Base-by-base conservation (phyloP, 2,888 invertebrate genomes). In the Clunio marinus region DNA sequence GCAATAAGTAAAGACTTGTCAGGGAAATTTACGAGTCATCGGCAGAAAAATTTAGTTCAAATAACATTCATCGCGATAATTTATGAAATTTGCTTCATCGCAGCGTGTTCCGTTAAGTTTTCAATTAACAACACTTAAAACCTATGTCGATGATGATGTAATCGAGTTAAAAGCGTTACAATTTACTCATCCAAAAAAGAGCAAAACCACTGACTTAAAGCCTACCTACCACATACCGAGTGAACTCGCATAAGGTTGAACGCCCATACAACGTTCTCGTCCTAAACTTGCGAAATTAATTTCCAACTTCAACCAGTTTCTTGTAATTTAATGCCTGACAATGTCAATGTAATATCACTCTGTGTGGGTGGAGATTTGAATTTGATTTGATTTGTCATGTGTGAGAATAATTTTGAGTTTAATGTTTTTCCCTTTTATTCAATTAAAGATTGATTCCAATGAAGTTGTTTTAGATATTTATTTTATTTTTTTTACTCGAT, bases 201-300 rank as follows among this genome's bases (percentile, higher is more conserved):
- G 5, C 13, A 25, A 57, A 57, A 57, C 25, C 51, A 51, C 51
- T 32, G 4, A 32, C 4, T 32, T 10, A 32, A 51, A 51, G 51
- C 8, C 17, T 4, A 57, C 27, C 27, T 5, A 24, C 46, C 66
- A 25, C 62, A 46, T 65, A 46, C 28, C 27, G 46, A 13, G 55
- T 66, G 66, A 66, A 66, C 66, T 55, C 28, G 25, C 51, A 32
- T 24, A 55, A 66, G 55, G 66, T 66, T 66, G 66, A 51, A 66
- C 66, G 66, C 66, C 66, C 66, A 66, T 35, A n/a, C 28, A n/a
- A 57, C n/a, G 4, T 10, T 7, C 3, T 13, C 10, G 51, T 17
- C n/a, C 15, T 8, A 17, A 17, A 25, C 5, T 5, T 8, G 27
- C 25, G 15, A 57, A 57, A 10, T 27, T 22, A 22, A 13, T 51